phyloP scores from a whole-genome alignment of 2,113 vertebrate species.

The Melanerpes formicivorus region DNA sequence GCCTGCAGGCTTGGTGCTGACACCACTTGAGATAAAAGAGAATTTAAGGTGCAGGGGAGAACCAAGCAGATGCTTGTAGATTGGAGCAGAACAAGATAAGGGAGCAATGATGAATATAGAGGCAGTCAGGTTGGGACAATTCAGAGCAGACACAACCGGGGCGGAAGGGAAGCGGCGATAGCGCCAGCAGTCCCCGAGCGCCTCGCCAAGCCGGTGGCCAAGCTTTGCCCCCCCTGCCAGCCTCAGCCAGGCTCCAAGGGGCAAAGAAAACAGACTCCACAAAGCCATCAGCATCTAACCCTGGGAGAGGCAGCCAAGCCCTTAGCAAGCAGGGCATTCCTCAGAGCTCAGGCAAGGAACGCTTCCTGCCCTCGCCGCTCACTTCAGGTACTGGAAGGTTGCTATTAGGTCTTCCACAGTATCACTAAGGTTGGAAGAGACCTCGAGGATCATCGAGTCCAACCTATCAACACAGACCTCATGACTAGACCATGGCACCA shows the following conservation, averaged over 20 bases:
- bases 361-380: not conserved
- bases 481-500: too few relatives aligned
- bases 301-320: not conserved
- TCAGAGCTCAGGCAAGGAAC: not conserved
- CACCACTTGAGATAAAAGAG: constrained; percentile 11
- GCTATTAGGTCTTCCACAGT: too few relatives aligned
- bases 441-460: too few relatives aligned
- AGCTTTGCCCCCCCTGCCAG: not conserved
- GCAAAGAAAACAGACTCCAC: constrained; percentile 48
- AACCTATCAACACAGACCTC: too few relatives aligned
- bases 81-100: constrained; percentile 25
- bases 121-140: not conserved
- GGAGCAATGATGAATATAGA: constrained; percentile 28
- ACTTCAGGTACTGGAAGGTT: not conserved
- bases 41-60: constrained; percentile 32
- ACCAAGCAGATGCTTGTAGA: constrained; percentile 27
- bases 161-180: constrained; percentile 11
- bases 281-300: not conserved
- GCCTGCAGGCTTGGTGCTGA: not conserved
- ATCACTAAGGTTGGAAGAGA: too few relatives aligned
- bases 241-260: not conserved
- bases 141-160: constrained; percentile 36
- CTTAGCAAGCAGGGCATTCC: not conserved
- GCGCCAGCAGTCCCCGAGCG: not conserved
- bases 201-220: fast-evolving